Evolutionary conservation across 2,797 vertebrate genomes (phyloP).

Genomic region (Mormyrops attenuatus): DNA sequence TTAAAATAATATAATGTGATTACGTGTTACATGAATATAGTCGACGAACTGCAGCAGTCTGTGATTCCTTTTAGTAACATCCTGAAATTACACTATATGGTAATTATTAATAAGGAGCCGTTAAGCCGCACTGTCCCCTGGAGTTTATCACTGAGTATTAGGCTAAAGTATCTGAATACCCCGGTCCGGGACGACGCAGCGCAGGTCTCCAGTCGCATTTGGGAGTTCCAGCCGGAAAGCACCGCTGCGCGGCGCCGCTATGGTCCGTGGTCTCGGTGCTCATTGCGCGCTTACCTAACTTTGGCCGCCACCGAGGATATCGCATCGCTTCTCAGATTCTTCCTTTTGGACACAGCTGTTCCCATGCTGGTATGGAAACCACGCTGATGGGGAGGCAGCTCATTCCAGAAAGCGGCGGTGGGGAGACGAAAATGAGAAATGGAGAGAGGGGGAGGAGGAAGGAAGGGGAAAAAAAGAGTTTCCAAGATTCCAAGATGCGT

Average conservation of each 20-base stretch:
- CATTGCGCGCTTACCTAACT: constrained; percentile 80
- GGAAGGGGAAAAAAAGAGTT: constrained; percentile 33
- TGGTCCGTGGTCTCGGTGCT: neutral
- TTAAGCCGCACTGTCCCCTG: neutral
- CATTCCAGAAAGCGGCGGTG: constrained; percentile 58
- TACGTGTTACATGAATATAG: neutral
- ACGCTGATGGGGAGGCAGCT: constrained; percentile 59
- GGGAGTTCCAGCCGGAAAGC: neutral
- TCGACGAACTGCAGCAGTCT: neutral
- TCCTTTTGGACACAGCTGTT: constrained; percentile 91
- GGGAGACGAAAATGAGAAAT: constrained; percentile 31
- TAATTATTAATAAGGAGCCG: neutral
- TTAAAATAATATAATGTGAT: neutral
- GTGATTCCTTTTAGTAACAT: neutral
- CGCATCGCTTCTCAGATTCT: constrained; percentile 88
- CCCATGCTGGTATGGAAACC: constrained; percentile 83
- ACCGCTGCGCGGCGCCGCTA: neutral
- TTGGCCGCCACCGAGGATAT: constrained; percentile 94
- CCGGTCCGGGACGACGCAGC: neutral
- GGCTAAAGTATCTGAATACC: neutral
- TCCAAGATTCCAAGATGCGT: constrained; percentile 8
- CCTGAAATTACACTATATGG: neutral
- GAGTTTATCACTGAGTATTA: neutral
- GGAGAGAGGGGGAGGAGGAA: constrained; percentile 33
- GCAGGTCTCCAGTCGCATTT: neutral